Evolutionary conservation across 2,888 invertebrate genomes (phyloP), one percentile per base, ranked within the genome.

Genomic region (Megalurothrips usitatus): DNA sequence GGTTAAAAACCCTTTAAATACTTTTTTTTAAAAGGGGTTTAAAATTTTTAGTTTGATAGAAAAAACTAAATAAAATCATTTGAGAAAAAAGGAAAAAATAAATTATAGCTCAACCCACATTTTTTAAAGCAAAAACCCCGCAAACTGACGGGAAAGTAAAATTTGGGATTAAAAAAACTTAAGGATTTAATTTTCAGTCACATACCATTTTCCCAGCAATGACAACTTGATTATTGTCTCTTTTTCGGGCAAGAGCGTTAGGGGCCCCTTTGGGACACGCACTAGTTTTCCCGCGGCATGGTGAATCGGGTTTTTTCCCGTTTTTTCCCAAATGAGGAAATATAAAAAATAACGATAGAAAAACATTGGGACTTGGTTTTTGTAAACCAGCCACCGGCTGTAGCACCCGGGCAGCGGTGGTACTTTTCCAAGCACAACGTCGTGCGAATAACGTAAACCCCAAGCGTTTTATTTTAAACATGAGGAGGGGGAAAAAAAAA

Each of bases 181-280:
- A 6, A 43, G 34, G 34, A 43, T 43, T 81, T 19, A 49, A 80
- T 79, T n/a, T 78, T 2, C 34, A 43, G 34, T 82, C 81, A 84
- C 87, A 89, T 90, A 97, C 97, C 94, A 90, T 96, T 96, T 87
- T 89, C 19, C 98, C 98, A 80, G 97, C 98, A 83, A 98, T 96
- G 8, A 97, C 97, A 80, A 97, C 96, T 87, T 96, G 96, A 43
- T 92, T 92, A 85, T 94, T 92, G 85, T 98, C 97, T 87, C 93
- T 94, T 86, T 96, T 97, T 81, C 96, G 89, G 9, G 97, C 96
- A 84, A 98, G 88, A 17, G 97, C 96, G 89, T 97, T 98, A 6
- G 97, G 96, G 94, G 0, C 95, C 95, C 87, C 96, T 96, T 86
- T 94, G 93, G 63, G 92, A 91, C 78, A 94, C 92, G 84, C 91